phyloP scores from a whole-genome alignment of 2,888 invertebrate genomes.

The Alloscopus bannaensis region DNA sequence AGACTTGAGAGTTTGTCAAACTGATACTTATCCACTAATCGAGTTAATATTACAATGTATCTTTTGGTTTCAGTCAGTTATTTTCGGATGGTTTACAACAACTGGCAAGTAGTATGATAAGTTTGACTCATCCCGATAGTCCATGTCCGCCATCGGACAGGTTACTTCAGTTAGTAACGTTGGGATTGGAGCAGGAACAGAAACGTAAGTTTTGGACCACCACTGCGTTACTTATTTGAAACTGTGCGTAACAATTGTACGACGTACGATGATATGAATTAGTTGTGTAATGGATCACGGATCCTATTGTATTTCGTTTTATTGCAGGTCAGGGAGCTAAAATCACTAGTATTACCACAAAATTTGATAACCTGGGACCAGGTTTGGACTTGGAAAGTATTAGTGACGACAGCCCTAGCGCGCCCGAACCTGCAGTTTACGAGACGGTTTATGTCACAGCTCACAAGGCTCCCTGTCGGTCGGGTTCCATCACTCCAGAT shows the following conservation, averaged over 20 bases:
- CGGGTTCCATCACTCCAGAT: slow-evolving; percentile 96
- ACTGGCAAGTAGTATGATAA: slow-evolving; percentile 90
- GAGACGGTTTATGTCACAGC: slow-evolving; percentile 98
- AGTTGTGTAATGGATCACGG: not conserved
- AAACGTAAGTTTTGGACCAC: slow-evolving; percentile 74
- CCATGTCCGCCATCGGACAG: slow-evolving; percentile 97
- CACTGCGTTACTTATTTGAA: not conserved
- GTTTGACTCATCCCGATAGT: slow-evolving; percentile 91
- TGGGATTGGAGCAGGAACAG: slow-evolving; percentile 90
- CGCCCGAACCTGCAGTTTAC: slow-evolving; percentile 97
- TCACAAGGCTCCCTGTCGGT: slow-evolving; percentile 84
- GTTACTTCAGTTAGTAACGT: slow-evolving; percentile 88
- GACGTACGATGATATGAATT: too few species aligned
- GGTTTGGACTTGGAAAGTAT: slow-evolving; percentile 96
- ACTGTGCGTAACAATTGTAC: too few species aligned
- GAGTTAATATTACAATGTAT: too few species aligned
- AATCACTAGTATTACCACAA: slow-evolving; percentile 68
- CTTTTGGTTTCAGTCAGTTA: slow-evolving; percentile 85
- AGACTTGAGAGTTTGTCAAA: too few species aligned
- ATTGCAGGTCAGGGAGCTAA: slow-evolving; percentile 70
- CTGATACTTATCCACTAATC: too few species aligned
- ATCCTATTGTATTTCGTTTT: slow-evolving; percentile 12
- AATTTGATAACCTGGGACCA: slow-evolving; percentile 80
- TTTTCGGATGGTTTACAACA: slow-evolving; percentile 98
- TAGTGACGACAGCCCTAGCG: slow-evolving; percentile 93